Percentiles rank a stretch among this genome's conserved stretches.
These are phyloP conservation scores for Serrognathus titanus DNA, from an alignment of 2,888 invertebrate species.

Conservation along the genomic window DNA sequence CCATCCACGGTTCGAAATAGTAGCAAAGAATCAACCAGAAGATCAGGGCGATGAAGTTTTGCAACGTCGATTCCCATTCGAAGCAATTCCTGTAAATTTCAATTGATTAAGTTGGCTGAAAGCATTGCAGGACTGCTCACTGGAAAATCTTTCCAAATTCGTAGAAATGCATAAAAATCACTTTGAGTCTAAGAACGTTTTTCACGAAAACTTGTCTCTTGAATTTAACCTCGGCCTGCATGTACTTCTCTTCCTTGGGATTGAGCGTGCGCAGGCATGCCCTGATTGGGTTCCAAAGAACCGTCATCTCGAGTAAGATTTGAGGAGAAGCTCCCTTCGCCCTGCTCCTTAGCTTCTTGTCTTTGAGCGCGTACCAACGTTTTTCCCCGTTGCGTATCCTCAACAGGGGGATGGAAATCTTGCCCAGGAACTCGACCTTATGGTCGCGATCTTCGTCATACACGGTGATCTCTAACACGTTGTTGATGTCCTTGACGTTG, in stretches of 20 bases:
- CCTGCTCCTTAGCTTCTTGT: slow-evolving; percentile 83
- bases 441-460: slow-evolving; percentile 98
- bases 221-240: slow-evolving; percentile 92
- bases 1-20: slow-evolving; percentile 94
- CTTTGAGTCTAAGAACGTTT: slow-evolving; percentile 89
- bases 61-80: slow-evolving; percentile 90
- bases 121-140: slow-evolving; percentile 55
- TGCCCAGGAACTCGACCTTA: slow-evolving; percentile 96
- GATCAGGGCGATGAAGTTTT: slow-evolving; percentile 79
- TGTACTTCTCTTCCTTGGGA: slow-evolving; percentile 92
- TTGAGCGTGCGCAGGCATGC: slow-evolving; percentile 92
- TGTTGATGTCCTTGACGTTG: slow-evolving; percentile 94
- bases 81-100: slow-evolving; percentile 77
- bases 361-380: slow-evolving; percentile 94
- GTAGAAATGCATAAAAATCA: slow-evolving; percentile 82
- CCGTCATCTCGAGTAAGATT: slow-evolving; percentile 86
- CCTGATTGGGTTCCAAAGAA: slow-evolving; percentile 89
- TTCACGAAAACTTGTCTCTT: slow-evolving; percentile 91
- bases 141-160: slow-evolving; percentile 89
- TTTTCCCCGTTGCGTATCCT: slow-evolving; percentile 86
- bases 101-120: neutral
- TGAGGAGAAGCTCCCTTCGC: slow-evolving; percentile 92
- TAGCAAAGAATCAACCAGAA: slow-evolving; percentile 86
- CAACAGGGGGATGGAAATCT: slow-evolving; percentile 73
- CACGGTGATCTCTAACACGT: slow-evolving; percentile 90